Base-by-base conservation (phyloP, 2,888 invertebrate genomes). In the Aleiodes leptofemur region DNA sequence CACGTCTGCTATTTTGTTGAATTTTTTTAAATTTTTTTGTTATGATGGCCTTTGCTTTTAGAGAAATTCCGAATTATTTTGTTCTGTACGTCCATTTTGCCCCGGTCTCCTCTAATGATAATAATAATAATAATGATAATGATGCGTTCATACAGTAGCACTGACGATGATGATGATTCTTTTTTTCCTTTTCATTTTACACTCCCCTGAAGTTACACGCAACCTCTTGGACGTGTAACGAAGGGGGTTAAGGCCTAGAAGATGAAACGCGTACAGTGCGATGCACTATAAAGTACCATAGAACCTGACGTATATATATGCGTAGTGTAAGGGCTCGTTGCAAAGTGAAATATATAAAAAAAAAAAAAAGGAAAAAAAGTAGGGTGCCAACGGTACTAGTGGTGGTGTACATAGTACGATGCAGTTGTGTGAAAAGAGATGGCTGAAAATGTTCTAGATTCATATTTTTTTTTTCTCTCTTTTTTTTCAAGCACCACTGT, bases 381-480 rank as follows among this genome's bases (percentile, higher is more conserved):
- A 38, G 70, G 74, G 61, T 74, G 72, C 76, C 72, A 55, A 69
- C 66, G 9, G 43, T 9, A 43, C 43, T 43, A 11, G 43, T 43
- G 43, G 51, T 66, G 61, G 74, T 57, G 68, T 70, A 74, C 59
- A 73, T 64, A 51, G 61, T 53, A 61, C 64, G 70, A 70, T 64
- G 69, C 38, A 56, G 74, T 69, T 77, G 70, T 16, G 53, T 51
- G 81, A 80, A 86, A 87, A 83, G 84, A 85, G 86, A 85, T 86
- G 84, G 87, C 85, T 85, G 86, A 86, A 68, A 68, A 85, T 88
- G 88, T 86, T 87, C 87, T 86, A 87, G 86, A 86, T 87, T 85
- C 85, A 82, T 79, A 23, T 23, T 23, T 23, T 23, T 83, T 82
- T 74, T 82, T 81, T 80, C 70, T 59, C 56, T 57, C 56, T 68